A percentile compares a stretch with the other conserved stretches of the same genome.
Conservation (phyloP, 2,888 invertebrate species). For the Heteromurus nitidus region DNA sequence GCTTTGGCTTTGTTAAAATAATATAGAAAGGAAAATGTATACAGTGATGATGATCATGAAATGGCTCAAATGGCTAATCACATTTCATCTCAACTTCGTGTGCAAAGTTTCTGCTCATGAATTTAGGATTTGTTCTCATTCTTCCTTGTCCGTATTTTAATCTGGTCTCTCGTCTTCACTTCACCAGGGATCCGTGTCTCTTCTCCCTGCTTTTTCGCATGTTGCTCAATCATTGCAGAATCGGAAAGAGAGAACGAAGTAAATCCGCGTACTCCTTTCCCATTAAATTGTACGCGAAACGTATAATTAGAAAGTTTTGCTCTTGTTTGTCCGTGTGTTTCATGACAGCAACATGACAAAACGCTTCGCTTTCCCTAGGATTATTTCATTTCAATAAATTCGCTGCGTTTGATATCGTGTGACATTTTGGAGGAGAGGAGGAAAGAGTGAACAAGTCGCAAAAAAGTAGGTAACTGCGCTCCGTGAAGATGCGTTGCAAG, state of each 20-base stretch:
- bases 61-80: neutral
- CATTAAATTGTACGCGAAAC: too few relatives aligned
- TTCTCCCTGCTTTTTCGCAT: too few relatives aligned
- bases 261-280: too few relatives aligned
- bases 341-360: constrained; percentile 38
- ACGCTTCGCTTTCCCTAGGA: neutral
- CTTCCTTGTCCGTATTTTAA: too few relatives aligned
- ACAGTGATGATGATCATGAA: neutral
- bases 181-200: too few relatives aligned
- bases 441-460: neutral
- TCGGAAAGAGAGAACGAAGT: too few relatives aligned
- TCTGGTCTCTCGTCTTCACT: too few relatives aligned
- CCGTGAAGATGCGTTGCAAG: constrained; percentile 27
- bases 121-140: constrained; percentile 3
- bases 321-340: constrained; percentile 31
- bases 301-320: constrained; percentile 1
- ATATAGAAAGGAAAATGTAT: too few relatives aligned
- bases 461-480: neutral
- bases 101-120: too few relatives aligned
- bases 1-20: too few relatives aligned
- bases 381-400: constrained; percentile 37
- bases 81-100: constrained; percentile 11
- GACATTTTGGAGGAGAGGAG: too few relatives aligned
- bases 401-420: neutral
- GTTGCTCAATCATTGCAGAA: too few relatives aligned